A percentile compares a stretch with the other conserved stretches of the same genome.
These are phyloP conservation scores for Chromobotia macracanthus DNA, from an alignment of 2,797 vertebrate species.

Conservation along the genomic window DNA sequence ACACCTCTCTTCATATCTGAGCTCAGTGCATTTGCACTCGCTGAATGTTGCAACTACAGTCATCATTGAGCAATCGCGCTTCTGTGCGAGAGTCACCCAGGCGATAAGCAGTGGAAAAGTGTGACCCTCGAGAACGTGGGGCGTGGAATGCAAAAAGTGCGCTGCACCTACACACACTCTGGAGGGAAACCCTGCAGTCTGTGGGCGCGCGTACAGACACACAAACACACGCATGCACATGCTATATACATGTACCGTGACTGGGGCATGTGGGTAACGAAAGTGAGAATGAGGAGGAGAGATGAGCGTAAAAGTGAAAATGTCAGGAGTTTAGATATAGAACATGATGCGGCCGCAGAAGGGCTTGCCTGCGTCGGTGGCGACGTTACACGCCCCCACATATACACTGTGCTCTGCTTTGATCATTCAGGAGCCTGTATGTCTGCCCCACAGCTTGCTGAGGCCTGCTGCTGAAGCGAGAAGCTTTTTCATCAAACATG, in stretches of 20 bases:
- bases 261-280: slow-evolving; percentile 69
- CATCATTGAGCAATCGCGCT: slow-evolving; percentile 51
- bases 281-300: slow-evolving; percentile 79
- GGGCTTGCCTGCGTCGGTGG: slow-evolving; percentile 80
- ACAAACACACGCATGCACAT: slow-evolving; percentile 35
- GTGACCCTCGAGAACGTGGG: slow-evolving; percentile 71
- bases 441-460: slow-evolving; percentile 40
- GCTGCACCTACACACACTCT: slow-evolving; percentile 67
- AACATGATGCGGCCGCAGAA: slow-evolving; percentile 75
- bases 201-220: slow-evolving; percentile 54
- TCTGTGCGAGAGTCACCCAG: slow-evolving; percentile 69
- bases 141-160: slow-evolving; percentile 64
- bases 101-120: slow-evolving; percentile 75
- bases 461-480: slow-evolving; percentile 41
- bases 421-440: slow-evolving; percentile 51
- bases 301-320: slow-evolving; percentile 72
- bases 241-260: slow-evolving; percentile 17
- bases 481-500: slow-evolving; percentile 49
- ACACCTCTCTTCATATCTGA: slow-evolving; percentile 5
- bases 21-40: background rate
- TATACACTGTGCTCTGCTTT: slow-evolving; percentile 40
- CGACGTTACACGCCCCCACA: slow-evolving; percentile 49
- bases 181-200: slow-evolving; percentile 66
- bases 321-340: slow-evolving; percentile 72
- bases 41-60: slow-evolving; percentile 35